Conservation (phyloP, 1,140 invertebrate genomes). For the Babylonia areolata region DNA sequence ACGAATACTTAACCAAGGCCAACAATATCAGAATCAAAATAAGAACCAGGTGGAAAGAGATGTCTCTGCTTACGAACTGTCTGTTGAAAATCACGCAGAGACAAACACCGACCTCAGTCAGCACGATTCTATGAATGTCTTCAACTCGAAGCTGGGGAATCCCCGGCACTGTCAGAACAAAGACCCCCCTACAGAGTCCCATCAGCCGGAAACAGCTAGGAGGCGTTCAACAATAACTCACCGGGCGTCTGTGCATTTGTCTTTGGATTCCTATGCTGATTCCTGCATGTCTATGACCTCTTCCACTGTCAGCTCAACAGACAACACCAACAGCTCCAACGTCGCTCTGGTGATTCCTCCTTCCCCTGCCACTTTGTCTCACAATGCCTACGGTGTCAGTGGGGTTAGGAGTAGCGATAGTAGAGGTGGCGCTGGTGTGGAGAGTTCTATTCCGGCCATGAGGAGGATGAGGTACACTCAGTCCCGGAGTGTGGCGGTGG, state of each 20-base stretch:
- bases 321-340: slow-evolving; percentile 22
- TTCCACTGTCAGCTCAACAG: not conserved
- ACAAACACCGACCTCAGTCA: too few species aligned
- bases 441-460: not conserved
- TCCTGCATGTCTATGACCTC: slow-evolving; percentile 2
- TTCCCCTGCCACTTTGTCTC: not conserved
- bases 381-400: not conserved
- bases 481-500: slow-evolving; percentile 26
- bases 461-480: not conserved
- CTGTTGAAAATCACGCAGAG: not conserved
- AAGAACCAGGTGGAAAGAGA: not conserved
- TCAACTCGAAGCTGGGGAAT: not conserved
- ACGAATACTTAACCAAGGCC: not conserved
- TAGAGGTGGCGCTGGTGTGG: not conserved
- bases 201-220: not conserved
- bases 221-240: slow-evolving; percentile 3
- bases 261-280: slow-evolving; percentile 10
- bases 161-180: not conserved
- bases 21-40: not conserved
- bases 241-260: slow-evolving; percentile 22
- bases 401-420: not conserved
- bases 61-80: not conserved
- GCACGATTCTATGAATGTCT: not conserved
- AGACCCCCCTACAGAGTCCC: not conserved
- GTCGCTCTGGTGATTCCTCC: not conserved